These are phyloP conservation scores for Limonius californicus DNA, from an alignment of 1,140 invertebrate genomes.

Conservation along the genomic window DNA sequence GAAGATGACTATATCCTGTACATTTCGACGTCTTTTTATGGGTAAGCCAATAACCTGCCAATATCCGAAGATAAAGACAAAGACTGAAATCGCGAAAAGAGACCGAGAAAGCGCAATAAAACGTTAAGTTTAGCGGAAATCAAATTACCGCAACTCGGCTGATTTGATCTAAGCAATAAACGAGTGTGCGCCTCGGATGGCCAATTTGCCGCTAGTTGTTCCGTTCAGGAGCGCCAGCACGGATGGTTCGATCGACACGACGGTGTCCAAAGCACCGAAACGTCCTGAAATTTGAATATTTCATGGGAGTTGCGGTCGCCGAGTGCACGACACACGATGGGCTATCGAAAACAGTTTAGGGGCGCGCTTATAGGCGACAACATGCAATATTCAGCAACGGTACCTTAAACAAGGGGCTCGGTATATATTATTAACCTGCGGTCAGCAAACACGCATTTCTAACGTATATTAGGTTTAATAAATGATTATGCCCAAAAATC, in stretches of 20 bases:
- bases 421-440: slow-evolving; percentile 8
- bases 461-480: not conserved
- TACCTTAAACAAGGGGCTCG: not conserved
- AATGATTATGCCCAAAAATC: not conserved
- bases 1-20: no score
- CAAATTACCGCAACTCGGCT: slow-evolving; percentile 28
- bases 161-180: slow-evolving; percentile 29
- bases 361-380: slow-evolving; percentile 3
- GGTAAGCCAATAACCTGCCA: no score
- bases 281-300: slow-evolving; percentile 8
- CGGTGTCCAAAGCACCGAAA: not conserved
- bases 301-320: not conserved
- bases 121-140: slow-evolving; percentile 24
- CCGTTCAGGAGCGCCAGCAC: slow-evolving; percentile 4
- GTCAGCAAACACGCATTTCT: slow-evolving; percentile 4
- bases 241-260: not conserved
- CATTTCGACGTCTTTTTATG: no score
- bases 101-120: not conserved
- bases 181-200: slow-evolving; percentile 29
- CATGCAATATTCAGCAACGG: slow-evolving; percentile 6
- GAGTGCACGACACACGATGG: not conserved
- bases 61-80: no score
- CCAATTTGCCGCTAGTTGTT: slow-evolving; percentile 28
- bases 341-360: slow-evolving; percentile 14
- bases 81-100: no score